phyloP scores from a whole-genome alignment of 2,113 vertebrate genomes.

The Mormoops blainvillei region DNA sequence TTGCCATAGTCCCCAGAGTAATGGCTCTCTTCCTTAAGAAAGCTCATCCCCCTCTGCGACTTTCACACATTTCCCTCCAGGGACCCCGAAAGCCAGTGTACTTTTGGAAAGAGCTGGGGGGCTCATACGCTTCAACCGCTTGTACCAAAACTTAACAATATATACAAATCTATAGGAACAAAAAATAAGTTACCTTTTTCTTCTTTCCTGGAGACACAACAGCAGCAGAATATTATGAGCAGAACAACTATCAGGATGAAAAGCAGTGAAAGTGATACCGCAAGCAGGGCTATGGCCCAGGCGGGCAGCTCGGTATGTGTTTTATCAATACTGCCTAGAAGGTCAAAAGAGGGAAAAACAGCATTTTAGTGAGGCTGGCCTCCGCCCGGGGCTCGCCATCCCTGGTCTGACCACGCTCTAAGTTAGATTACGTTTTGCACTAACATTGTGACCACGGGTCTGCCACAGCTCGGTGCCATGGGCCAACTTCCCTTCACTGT shows the following conservation, averaged over 20 bases:
- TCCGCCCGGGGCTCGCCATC: fast-evolving
- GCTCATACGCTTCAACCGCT: background rate
- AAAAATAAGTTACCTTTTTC: constrained; percentile 46
- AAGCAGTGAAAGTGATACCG: constrained; percentile 52
- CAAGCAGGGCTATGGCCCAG: constrained; percentile 53
- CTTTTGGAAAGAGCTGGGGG: background rate
- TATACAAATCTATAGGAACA: background rate
- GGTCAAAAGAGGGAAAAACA: background rate
- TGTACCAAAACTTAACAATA: background rate
- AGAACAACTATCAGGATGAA: constrained; percentile 70
- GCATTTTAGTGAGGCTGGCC: background rate
- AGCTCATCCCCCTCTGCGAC: too few species aligned
- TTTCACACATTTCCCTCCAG: background rate
- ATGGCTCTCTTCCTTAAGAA: background rate
- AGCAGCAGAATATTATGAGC: constrained; percentile 75
- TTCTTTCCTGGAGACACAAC: background rate
- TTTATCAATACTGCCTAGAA: background rate
- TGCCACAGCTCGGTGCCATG: background rate
- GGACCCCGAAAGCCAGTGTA: fast-evolving
- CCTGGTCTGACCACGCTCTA: too few species aligned
- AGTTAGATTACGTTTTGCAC: background rate
- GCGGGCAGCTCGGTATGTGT: background rate
- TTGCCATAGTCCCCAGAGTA: background rate
- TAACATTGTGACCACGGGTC: background rate
- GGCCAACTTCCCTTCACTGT: background rate